Evolutionary conservation across 2,113 vertebrate genomes (phyloP), one percentile per base, ranked within the genome.

Genomic region (Xerus inauris): DNA sequence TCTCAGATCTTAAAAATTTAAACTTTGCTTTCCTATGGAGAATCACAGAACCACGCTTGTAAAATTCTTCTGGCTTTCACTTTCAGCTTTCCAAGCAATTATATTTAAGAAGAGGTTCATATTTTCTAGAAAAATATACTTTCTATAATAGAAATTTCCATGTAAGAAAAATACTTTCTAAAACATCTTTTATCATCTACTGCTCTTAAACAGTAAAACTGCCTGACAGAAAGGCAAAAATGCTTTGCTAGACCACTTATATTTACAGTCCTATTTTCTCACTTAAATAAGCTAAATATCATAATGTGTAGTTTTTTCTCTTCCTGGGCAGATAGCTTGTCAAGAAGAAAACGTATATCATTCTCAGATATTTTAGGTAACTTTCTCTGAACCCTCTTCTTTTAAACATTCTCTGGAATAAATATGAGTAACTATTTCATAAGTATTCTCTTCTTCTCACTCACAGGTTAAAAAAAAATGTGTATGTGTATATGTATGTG

Each of bases 101-200:
- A 32, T 82, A 62, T 69, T 93, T 89, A 88, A 89, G 26, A 49
- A 69, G 49, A 81, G 7, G 8, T 80, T 93, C 45, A 71, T 51
- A 47, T 90, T 72, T 96, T 82, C 1, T 87, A 42, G 22, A 35
- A 59, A 83, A 89, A 92, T 81, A 30, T 11, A 69, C 28, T 88
- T 94, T 59, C n/a, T 62, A 49, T 83, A 91, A 92, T 81, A 89
- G 38, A 94, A 94, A 96, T 96, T 82, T 71, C 91, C 49, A 82
- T 54, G 17, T 64, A 92, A 84, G 69, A 92, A 95, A 96, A 90
- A 65, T 94, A 90, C 84, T 87, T 95, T 20, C 85, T 42, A 64
- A 89, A 94, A 69, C 38, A 64, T 30, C 1, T n/a, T 80, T 79
- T 71, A 73, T 54, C 96, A 80, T 92, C 45, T 64, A 7, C 71